These are phyloP conservation scores for Actenoides lindsayi DNA, from an alignment of 2,113 vertebrate genomes.

Conservation along the genomic window DNA sequence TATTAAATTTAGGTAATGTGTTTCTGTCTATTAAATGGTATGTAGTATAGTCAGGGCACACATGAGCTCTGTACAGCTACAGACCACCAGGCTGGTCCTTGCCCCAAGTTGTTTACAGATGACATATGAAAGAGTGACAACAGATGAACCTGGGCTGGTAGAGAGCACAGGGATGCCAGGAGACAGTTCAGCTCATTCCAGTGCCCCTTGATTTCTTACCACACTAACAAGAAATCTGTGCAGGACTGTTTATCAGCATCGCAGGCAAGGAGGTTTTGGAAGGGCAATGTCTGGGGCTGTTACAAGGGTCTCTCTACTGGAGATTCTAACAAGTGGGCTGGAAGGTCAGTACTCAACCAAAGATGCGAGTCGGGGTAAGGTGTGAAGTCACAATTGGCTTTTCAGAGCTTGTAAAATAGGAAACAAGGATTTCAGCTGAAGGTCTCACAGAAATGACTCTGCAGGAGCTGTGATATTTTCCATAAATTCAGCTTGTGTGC, in stretches of 20 bases:
- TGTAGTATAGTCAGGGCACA: not conserved
- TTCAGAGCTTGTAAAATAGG: not conserved
- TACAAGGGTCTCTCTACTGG: not conserved
- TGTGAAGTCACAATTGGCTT: not conserved
- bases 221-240: too few species aligned
- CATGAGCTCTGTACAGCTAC: not conserved
- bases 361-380: rapidly evolving
- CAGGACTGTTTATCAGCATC: not conserved
- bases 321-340: not conserved
- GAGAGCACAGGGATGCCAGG: not conserved
- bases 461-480: not conserved
- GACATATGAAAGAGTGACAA: not conserved
- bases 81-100: not conserved
- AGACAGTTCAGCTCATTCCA: not conserved
- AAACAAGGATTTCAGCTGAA: not conserved
- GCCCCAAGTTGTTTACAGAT: not conserved
- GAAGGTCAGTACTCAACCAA: not conserved
- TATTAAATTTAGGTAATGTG: not conserved
- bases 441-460: not conserved
- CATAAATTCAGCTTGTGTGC: not conserved
- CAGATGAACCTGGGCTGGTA: not conserved
- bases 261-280: not conserved
- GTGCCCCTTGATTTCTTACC: not conserved
- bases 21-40: not conserved
- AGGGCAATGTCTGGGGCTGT: not conserved